Percentiles rank a stretch among this genome's conserved stretches.
Conservation (phyloP, 2,113 vertebrate genomes). For the Tachysurus vachellii region DNA sequence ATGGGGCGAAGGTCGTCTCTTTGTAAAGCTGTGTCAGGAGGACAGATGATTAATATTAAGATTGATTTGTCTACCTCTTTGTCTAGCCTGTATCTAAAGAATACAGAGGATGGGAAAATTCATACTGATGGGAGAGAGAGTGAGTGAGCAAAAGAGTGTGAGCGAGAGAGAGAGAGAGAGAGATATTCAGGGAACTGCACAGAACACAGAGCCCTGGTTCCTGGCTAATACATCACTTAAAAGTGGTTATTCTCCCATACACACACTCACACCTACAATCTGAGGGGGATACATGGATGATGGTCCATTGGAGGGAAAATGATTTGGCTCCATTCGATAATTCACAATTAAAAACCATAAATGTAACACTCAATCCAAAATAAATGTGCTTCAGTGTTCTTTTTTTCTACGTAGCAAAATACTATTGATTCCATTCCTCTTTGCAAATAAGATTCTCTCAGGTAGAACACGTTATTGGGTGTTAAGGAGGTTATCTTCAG, state of each 20-base stretch:
- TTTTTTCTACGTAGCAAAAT: constrained; percentile 32
- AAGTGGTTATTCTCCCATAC: constrained; percentile 6
- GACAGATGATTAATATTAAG: constrained; percentile 51
- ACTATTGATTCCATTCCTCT: constrained; percentile 45
- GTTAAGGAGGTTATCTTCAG: constrained; percentile 49
- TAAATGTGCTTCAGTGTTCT: constrained; percentile 26
- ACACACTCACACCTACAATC: not conserved
- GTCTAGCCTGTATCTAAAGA: constrained; percentile 35
- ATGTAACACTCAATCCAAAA: constrained; percentile 43
- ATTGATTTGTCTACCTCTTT: constrained; percentile 39
- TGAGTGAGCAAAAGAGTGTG: not conserved
- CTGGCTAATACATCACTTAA: constrained; percentile 36
- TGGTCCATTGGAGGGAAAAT: constrained; percentile 24
- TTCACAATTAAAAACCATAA: constrained; percentile 40
- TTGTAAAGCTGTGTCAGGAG: constrained; percentile 42
- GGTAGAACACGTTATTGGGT: constrained; percentile 32
- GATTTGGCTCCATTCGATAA: constrained; percentile 28
- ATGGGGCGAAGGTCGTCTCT: constrained; percentile 44
- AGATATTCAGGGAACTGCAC: constrained; percentile 23
- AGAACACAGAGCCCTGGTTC: constrained; percentile 12
- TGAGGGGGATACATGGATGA: constrained; percentile 14
- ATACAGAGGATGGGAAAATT: constrained; percentile 20
- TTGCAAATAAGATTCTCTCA: constrained; percentile 37
- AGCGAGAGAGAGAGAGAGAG: not conserved
- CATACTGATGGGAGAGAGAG: not conserved